Conservation (phyloP, 2,888 invertebrate genomes). For the Tridacna crocea region DNA sequence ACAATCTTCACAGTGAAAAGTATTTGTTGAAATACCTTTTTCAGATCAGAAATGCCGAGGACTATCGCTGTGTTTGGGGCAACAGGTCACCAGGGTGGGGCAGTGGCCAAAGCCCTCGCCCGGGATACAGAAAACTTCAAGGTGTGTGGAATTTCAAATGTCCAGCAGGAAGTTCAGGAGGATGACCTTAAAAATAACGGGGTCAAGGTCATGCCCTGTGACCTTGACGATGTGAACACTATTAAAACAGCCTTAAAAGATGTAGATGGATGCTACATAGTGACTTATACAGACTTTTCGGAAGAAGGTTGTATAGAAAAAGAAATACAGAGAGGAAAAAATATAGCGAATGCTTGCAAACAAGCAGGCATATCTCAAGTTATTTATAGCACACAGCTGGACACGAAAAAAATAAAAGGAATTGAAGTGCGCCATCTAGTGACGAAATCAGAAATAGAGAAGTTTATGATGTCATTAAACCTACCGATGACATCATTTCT, state of each 20-base stretch:
- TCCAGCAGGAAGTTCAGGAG: constrained; percentile 61
- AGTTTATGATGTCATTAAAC: constrained; percentile 70
- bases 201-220: constrained; percentile 66
- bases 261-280: constrained; percentile 74
- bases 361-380: constrained; percentile 72
- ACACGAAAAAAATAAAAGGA: constrained; percentile 74
- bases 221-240: constrained; percentile 64
- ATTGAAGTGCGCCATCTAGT: constrained; percentile 78
- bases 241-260: constrained; percentile 65
- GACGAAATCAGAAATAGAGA: constrained; percentile 79
- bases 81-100: constrained; percentile 74
- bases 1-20: too few relatives aligned
- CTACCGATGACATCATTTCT: constrained; percentile 77
- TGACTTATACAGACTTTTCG: constrained; percentile 75
- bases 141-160: constrained; percentile 73
- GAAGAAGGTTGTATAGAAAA: constrained; percentile 73
- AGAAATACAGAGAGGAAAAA: constrained; percentile 74
- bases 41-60: constrained; percentile 62
- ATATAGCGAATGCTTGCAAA: constrained; percentile 78
- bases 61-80: constrained; percentile 76
- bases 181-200: constrained; percentile 62
- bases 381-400: constrained; percentile 78
- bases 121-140: constrained; percentile 60
- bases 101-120: constrained; percentile 72
- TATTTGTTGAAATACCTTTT: neutral